A percentile compares a stretch with the other conserved stretches of the same genome.
Conservation (phyloP, 2,113 vertebrate species). For the Enhydra lutris region DNA sequence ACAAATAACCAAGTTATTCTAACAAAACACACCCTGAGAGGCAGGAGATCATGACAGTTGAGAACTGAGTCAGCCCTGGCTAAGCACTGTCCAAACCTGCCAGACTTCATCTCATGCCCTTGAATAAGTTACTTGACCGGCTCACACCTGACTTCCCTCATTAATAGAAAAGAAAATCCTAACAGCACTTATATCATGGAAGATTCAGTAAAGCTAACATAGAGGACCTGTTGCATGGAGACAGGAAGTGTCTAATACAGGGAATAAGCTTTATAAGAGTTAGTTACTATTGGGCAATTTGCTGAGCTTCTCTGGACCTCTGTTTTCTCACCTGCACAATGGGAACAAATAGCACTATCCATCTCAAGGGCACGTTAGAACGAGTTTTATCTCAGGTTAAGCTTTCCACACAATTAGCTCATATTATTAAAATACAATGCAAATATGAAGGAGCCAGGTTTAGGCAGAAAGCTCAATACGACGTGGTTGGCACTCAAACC, state of each 20-base stretch:
- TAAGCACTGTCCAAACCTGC: not conserved
- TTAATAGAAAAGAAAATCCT: not conserved
- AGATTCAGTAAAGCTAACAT: not conserved
- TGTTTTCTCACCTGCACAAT: slow-evolving; percentile 1
- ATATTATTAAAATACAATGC: not conserved
- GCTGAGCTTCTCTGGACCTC: not conserved
- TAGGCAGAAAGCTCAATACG: not conserved
- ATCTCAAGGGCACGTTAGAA: not conserved
- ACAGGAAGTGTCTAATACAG: not conserved
- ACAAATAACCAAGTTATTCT: slow-evolving; percentile 26
- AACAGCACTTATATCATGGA: not conserved
- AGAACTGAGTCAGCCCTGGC: not conserved
- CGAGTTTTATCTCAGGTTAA: not conserved
- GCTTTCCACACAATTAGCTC: not conserved
- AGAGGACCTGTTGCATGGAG: not conserved
- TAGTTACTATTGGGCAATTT: not conserved
- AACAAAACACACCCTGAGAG: not conserved
- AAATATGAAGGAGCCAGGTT: not conserved
- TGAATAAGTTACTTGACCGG: not conserved
- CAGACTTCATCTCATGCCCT: not conserved
- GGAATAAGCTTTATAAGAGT: not conserved
- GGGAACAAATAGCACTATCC: not conserved
- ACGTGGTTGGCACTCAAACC: not conserved
- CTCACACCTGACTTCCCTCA: not conserved
- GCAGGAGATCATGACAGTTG: not conserved